Conservation (phyloP, 2,113 vertebrate species). For the Corydoras maculifer region DNA sequence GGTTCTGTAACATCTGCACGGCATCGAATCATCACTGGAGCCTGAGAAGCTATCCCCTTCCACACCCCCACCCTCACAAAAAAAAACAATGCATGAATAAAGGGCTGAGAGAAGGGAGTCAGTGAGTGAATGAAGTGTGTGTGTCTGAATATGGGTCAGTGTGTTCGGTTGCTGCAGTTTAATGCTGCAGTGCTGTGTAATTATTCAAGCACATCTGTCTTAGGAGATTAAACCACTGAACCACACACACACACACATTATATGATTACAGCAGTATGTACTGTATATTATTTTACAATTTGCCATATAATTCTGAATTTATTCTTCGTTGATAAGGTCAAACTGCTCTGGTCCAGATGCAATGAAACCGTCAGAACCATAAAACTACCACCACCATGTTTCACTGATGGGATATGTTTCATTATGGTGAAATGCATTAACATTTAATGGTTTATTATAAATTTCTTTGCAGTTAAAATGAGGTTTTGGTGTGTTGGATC, state of each 20-base stretch:
- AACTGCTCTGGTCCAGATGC: no score
- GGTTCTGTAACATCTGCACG: no score
- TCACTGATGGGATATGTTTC: not conserved
- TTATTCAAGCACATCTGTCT: slow-evolving; percentile 14
- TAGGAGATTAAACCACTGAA: slow-evolving; percentile 20
- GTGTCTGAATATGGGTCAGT: slow-evolving; percentile 3
- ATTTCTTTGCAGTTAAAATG: not conserved
- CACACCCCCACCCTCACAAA: no score
- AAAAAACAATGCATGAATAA: no score
- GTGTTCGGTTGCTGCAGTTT: not conserved
- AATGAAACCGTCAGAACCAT: no score
- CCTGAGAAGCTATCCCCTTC: no score
- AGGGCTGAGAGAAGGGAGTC: not conserved
- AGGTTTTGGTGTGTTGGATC: not conserved
- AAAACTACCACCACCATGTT: no score
- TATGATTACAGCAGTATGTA: no score
- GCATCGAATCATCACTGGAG: no score
- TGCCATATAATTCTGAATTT: no score
- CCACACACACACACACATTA: slow-evolving; percentile 8
- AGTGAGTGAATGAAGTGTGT: slow-evolving; percentile 8
- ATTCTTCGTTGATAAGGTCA: no score
- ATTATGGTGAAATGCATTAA: not conserved
- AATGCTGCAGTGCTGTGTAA: not conserved
- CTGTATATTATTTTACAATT: no score
- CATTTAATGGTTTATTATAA: not conserved